Evolutionary conservation across 2,113 vertebrate species (phyloP).

Genomic region (Leptocoma aspasia): DNA sequence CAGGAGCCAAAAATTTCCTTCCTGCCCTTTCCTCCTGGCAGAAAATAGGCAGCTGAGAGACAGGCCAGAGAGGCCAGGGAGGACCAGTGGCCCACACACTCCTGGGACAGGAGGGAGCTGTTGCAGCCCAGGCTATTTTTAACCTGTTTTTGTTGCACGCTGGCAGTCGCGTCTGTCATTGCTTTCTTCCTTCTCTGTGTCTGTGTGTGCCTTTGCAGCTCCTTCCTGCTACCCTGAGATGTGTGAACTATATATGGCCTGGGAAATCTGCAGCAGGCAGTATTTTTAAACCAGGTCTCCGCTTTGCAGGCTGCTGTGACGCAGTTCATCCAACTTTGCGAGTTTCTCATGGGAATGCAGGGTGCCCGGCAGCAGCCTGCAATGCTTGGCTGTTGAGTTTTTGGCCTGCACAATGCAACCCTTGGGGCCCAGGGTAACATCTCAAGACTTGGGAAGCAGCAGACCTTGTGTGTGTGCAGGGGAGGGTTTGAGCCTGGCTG

Average conservation of each 20-base stretch:
- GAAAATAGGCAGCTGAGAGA: constrained; percentile 68
- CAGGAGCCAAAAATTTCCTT: constrained; percentile 77
- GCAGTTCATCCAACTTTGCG: constrained; percentile 13
- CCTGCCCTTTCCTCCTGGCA: constrained; percentile 66
- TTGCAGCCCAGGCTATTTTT: constrained; percentile 68
- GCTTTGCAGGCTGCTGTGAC: constrained; percentile 61
- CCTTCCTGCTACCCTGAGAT: constrained; percentile 56
- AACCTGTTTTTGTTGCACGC: constrained; percentile 16
- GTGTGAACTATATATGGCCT: constrained; percentile 75
- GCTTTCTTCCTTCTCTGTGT: constrained; percentile 32
- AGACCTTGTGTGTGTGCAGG: background rate
- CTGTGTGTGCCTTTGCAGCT: constrained; percentile 47
- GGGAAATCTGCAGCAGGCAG: constrained; percentile 73
- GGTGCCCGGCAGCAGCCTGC: background rate
- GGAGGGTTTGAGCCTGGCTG: background rate
- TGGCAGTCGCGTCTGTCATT: background rate
- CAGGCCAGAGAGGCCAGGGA: constrained; percentile 41
- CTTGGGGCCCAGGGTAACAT: background rate
- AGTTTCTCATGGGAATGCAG: constrained; percentile 85
- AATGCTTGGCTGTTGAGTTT: background rate
- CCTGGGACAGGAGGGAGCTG: background rate
- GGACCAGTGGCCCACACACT: background rate
- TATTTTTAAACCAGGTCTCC: constrained; percentile 71
- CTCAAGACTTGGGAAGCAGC: constrained; percentile 9
- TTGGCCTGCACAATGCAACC: background rate